A percentile compares a stretch with the other conserved stretches of the same genome.
phyloP scores from a whole-genome alignment of 2,888 invertebrate species.

The Sceliomorpha sp. region DNA sequence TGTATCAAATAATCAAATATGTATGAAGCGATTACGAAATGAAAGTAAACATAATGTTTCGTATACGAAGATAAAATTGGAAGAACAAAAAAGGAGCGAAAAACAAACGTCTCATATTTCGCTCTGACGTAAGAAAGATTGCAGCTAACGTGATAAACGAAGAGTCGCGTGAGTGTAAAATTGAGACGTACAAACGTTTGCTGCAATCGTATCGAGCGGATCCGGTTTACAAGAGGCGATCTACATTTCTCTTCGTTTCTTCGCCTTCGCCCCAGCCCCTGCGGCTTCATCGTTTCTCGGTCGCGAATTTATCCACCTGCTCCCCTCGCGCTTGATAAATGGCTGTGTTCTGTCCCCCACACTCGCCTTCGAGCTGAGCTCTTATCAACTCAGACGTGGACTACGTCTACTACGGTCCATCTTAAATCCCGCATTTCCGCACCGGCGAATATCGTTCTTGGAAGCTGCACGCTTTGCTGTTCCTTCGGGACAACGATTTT shows the following conservation, averaged over 20 bases:
- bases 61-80: too few relatives aligned
- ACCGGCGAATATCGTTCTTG: conserved; percentile 26
- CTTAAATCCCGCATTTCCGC: conserved; percentile 44
- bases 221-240: conserved; percentile 57
- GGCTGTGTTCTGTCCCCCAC: conserved; percentile 66
- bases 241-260: conserved; percentile 56
- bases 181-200: conserved; percentile 19
- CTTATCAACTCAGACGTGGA: conserved; percentile 71
- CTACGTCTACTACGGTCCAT: conserved; percentile 35
- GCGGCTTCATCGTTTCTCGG: conserved; percentile 58
- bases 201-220: conserved; percentile 36
- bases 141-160: conserved; percentile 1
- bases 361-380: conserved; percentile 61
- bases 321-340: conserved; percentile 72
- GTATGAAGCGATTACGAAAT: too few relatives aligned
- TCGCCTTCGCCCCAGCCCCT: conserved; percentile 27
- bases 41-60: too few relatives aligned
- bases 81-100: conserved; percentile 1
- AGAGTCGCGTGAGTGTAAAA: conserved; percentile 17
- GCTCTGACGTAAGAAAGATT: too few relatives aligned
- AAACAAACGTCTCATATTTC: too few relatives aligned
- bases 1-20: too few relatives aligned
- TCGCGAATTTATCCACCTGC: conserved; percentile 71
- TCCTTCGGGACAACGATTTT: conserved; percentile 3
- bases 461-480: conserved; percentile 8